Percentiles rank a stretch among this genome's conserved stretches.
Conservation (phyloP, 2,888 invertebrate species). For the Camponotus fellah region DNA sequence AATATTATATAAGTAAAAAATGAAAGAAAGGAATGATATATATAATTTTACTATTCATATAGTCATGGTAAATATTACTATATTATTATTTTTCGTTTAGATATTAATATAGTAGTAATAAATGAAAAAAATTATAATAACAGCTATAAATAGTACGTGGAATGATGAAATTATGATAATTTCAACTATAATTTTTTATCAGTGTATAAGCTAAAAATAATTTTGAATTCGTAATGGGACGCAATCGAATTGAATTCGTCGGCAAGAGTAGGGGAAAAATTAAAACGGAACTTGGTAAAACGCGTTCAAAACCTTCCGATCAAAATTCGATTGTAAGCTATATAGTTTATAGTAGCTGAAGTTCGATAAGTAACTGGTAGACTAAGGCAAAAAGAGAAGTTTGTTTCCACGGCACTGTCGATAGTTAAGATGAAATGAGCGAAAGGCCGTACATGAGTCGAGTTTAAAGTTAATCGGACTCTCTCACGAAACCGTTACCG, state of each 20-base stretch:
- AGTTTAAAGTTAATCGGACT: slow-evolving; percentile 64
- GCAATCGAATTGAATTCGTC: slow-evolving; percentile 39
- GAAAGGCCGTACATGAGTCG: slow-evolving; percentile 63
- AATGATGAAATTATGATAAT: no score
- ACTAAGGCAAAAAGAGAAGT: slow-evolving; percentile 64
- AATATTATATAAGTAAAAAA: no score
- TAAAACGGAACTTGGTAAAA: slow-evolving; percentile 40
- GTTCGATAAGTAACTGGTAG: slow-evolving; percentile 60
- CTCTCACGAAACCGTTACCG: slow-evolving; percentile 64
- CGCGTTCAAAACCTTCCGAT: slow-evolving; percentile 52
- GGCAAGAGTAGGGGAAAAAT: slow-evolving; percentile 24
- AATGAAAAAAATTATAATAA: no score
- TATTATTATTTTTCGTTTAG: no score
- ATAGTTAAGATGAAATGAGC: slow-evolving; percentile 69
- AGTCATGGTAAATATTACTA: no score
- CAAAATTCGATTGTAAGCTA: slow-evolving; percentile 64
- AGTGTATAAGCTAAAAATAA: slow-evolving; percentile 14
- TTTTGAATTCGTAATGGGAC: slow-evolving; percentile 50
- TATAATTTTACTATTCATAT: no score
- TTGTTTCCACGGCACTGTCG: slow-evolving; percentile 65
- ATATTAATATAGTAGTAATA: no score
- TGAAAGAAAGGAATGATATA: no score
- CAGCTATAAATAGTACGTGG: no score
- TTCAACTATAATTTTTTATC: no score
- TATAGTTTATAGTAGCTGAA: slow-evolving; percentile 42